Evolutionary conservation across 2,113 vertebrate genomes (phyloP).

Genomic region (Myrmophylax atrothorax): DNA sequence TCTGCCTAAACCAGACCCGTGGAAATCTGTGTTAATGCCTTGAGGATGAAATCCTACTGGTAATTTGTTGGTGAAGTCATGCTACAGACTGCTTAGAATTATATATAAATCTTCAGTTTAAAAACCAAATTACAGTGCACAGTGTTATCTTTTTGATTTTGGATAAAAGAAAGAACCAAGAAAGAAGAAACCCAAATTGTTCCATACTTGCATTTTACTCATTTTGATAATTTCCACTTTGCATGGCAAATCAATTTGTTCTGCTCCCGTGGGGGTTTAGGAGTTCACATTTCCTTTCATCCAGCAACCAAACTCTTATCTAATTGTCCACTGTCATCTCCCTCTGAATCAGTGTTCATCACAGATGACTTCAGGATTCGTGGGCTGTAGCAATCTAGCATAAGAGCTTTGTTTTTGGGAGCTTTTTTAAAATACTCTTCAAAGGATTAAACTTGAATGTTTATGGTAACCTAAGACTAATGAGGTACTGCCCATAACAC

Average conservation of each 20-base stretch:
- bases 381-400: not conserved
- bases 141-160: not conserved
- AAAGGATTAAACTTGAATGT: not conserved
- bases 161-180: not conserved
- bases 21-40: not conserved
- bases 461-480: not conserved
- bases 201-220: not conserved
- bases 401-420: not conserved
- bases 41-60: not conserved
- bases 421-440: not conserved
- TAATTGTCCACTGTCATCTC: not conserved
- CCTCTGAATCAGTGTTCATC: not conserved
- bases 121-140: not conserved
- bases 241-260: not conserved
- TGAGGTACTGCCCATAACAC: not conserved
- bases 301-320: not conserved
- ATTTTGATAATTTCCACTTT: conserved; percentile 12
- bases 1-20: not conserved
- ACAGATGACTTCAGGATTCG: not conserved
- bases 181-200: not conserved
- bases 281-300: not conserved
- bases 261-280: not conserved
- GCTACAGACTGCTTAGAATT: not conserved
- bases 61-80: not conserved
- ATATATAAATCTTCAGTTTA: not conserved